These are phyloP conservation scores for Daptonema setosum DNA, from an alignment of 2,888 invertebrate genomes.

Conservation along the genomic window DNA sequence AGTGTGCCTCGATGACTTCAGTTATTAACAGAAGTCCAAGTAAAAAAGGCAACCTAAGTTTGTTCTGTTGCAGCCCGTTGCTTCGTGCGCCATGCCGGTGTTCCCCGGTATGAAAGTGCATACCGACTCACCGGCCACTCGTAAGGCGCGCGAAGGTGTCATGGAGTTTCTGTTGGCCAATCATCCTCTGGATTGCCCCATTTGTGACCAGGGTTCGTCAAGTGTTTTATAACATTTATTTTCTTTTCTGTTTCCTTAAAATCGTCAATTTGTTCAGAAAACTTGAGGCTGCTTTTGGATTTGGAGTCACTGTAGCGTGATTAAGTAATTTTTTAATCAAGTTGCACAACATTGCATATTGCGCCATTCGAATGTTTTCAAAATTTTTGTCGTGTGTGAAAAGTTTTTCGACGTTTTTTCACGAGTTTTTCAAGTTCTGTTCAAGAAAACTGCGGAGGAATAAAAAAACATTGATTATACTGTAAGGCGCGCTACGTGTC, in stretches of 20 bases:
- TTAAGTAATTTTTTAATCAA: not conserved
- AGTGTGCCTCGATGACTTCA: too few relatives aligned
- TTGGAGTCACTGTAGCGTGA: not conserved
- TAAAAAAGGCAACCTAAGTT: too few relatives aligned
- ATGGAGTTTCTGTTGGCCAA: conserved; percentile 98
- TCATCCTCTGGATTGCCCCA: conserved; percentile 95
- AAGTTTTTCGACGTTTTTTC: too few relatives aligned
- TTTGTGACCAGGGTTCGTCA: conserved; percentile 60
- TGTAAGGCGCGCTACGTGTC: too few relatives aligned
- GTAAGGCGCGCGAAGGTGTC: conserved; percentile 41
- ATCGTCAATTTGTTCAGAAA: not conserved
- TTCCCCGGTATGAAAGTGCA: conserved; percentile 93
- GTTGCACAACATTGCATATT: too few relatives aligned
- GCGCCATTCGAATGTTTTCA: too few relatives aligned
- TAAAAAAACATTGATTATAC: too few relatives aligned
- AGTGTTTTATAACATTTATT: too few relatives aligned
- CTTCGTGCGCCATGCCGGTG: conserved; percentile 98
- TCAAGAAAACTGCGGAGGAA: too few relatives aligned
- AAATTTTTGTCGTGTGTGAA: too few relatives aligned
- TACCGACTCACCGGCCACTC: conserved; percentile 78
- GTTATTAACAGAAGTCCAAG: too few relatives aligned
- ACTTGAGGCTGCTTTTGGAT: not conserved
- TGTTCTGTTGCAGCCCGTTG: conserved; percentile 48
- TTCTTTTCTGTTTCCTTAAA: not conserved
- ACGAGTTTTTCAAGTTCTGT: too few relatives aligned